Base-by-base conservation (phyloP, 2,113 vertebrate genomes). In the Notarius lentiginosus region DNA sequence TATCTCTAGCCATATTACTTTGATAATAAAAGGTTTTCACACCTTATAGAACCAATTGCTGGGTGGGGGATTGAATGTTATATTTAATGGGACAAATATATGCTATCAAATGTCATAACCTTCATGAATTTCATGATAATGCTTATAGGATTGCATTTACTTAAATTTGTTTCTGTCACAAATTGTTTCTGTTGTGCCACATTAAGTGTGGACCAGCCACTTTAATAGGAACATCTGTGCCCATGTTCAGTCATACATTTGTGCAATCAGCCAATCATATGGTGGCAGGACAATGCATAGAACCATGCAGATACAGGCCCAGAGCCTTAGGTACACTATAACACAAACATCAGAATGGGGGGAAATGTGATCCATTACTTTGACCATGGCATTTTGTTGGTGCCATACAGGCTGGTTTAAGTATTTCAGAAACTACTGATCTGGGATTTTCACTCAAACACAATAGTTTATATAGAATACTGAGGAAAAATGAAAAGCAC, bases 1-100 rank as follows among this genome's bases (percentile, higher is more conserved):
- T 76, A 11, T 76, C 47, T 51, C 73, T 41, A 76, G 51, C 47
- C 22, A 76, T 76, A 76, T 76, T 24, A 76, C 47, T n/a, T 76
- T 22, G 22, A 51, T 76, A 51, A 63, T 49, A 51, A 34, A 83
- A 30, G 24, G 7, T 56, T 75, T 53, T 27, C n/a, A 61, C 47
- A 11, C 34, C 66, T 7, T 70, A 70, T 70, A 24, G n/a, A 82
- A 51, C 14, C 34, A 10, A 53, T 5, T 85, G 27, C 34, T 47
- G 30, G 30, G 12, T 61, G 20, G 9, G 27, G 24, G 15, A 1
- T 1, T 11, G 11, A 0, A 17, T n/a, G 14, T 63, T 34, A 81
- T 56, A 68, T 53, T 30, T 51, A 30, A 83, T 68, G 66, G 34
- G 65, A 70, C 24, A 53, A 65, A n/a, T 68, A 63, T n/a, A 55